Percentiles rank a stretch among this genome's conserved stretches.
Conservation (phyloP, 1,140 invertebrate genomes). For the Arion vulgaris region DNA sequence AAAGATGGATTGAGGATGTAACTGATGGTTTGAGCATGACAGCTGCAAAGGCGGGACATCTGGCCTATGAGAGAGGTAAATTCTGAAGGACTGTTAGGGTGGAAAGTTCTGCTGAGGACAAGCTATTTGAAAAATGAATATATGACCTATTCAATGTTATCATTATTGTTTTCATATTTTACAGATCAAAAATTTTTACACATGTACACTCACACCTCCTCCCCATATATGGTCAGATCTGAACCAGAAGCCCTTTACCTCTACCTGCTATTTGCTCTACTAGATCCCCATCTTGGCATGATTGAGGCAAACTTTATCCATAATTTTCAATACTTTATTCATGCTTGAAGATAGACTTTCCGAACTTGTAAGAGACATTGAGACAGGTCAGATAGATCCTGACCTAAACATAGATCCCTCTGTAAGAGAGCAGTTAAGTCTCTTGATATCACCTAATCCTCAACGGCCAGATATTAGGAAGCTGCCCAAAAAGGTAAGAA, state of each 20-base stretch:
- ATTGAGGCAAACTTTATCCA: slow-evolving; percentile 71
- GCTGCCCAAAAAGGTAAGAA: slow-evolving; percentile 54
- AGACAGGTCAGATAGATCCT: slow-evolving; percentile 58
- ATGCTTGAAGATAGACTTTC: slow-evolving; percentile 58
- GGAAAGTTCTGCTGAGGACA: too few relatives aligned
- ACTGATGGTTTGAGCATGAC: too few relatives aligned
- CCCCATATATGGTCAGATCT: slow-evolving; percentile 62
- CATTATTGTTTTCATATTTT: slow-evolving; percentile 3
- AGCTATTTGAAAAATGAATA: background rate
- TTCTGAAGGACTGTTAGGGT: too few relatives aligned
- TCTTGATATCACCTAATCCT: slow-evolving; percentile 60
- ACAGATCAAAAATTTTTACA: slow-evolving; percentile 65
- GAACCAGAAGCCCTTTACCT: slow-evolving; percentile 70
- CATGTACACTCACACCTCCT: slow-evolving; percentile 65
- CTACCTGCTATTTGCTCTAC: slow-evolving; percentile 69
- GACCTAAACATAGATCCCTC: slow-evolving; percentile 56
- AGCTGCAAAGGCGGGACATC: too few relatives aligned
- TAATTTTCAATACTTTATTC: slow-evolving; percentile 64
- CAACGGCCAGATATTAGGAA: slow-evolving; percentile 62
- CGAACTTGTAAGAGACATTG: slow-evolving; percentile 62
- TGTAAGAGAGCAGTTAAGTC: slow-evolving; percentile 58
- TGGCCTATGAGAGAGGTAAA: too few relatives aligned
- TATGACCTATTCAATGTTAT: background rate
- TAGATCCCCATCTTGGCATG: slow-evolving; percentile 66
- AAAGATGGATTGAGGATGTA: too few relatives aligned